Evolutionary conservation across 2,888 invertebrate species (phyloP).

Genomic region (Lithophane semibrunnea): DNA sequence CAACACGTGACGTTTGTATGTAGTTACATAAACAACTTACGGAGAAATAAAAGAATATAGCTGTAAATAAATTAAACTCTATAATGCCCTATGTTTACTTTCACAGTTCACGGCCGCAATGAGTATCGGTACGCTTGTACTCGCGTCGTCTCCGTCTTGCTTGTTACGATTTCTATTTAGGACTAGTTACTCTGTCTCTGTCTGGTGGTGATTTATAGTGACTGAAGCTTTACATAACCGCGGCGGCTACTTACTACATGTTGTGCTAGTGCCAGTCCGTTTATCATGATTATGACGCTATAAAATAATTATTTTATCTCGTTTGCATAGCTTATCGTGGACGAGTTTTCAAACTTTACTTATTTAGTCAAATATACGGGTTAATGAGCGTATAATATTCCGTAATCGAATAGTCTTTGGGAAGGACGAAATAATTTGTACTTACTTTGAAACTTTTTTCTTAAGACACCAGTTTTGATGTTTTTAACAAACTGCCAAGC

Average conservation of each 20-base stretch:
- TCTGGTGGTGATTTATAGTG: constrained; percentile 83
- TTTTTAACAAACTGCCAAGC: background rate
- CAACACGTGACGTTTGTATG: constrained; percentile 54
- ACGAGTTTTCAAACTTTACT: constrained; percentile 61
- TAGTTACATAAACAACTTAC: constrained; percentile 55
- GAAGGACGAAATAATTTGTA: constrained; percentile 13
- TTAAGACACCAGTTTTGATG: constrained; percentile 1
- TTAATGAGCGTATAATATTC: constrained; percentile 33
- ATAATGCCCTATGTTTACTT: constrained; percentile 83
- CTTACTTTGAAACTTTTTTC: constrained; percentile 6
- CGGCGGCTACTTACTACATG: constrained; percentile 81
- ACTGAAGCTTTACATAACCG: constrained; percentile 77
- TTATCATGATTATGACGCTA: constrained; percentile 84
- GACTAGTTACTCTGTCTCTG: constrained; percentile 69
- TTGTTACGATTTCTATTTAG: constrained; percentile 40
- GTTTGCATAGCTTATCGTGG: constrained; percentile 73
- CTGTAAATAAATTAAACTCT: constrained; percentile 75
- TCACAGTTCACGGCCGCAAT: constrained; percentile 83
- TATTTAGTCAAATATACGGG: constrained; percentile 35
- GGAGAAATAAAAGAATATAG: constrained; percentile 70
- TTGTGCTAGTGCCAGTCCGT: constrained; percentile 78
- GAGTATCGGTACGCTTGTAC: constrained; percentile 64
- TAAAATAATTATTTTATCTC: constrained; percentile 85
- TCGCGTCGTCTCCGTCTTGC: constrained; percentile 68
- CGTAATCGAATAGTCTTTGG: constrained; percentile 5